A percentile compares a stretch with the other conserved stretches of the same genome.
These are phyloP conservation scores for Cardiocondyla obscurior DNA, from an alignment of 1,140 invertebrate genomes.

Conservation along the genomic window DNA sequence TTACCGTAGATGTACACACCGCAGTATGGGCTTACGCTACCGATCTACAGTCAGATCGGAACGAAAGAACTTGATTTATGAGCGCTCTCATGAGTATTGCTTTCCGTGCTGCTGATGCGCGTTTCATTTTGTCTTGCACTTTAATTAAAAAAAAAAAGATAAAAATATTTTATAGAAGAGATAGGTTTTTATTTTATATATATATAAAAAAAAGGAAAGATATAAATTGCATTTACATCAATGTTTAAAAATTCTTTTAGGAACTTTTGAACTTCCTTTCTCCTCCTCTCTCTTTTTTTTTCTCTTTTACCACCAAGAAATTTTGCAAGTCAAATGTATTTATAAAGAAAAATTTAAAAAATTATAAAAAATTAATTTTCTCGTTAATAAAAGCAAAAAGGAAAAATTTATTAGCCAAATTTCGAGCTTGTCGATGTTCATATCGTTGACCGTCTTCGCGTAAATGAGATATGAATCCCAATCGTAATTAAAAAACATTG, in stretches of 20 bases:
- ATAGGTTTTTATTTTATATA: background rate
- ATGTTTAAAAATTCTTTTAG: background rate
- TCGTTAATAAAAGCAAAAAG: too few species aligned
- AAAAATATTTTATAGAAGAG: background rate
- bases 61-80: constrained; percentile 45
- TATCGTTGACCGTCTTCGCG: background rate
- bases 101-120: background rate
- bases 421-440: background rate
- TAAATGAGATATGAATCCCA: background rate
- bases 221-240: background rate
- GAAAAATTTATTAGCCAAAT: background rate
- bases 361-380: background rate
- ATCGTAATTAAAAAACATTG: background rate
- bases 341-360: background rate
- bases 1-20: constrained; percentile 22
- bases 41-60: constrained; percentile 40
- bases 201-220: too few species aligned
- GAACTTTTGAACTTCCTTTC: background rate
- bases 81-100: constrained; percentile 39
- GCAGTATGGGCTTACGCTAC: constrained; percentile 26
- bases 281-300: background rate
- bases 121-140: constrained; percentile 1
- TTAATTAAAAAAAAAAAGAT: too few species aligned
- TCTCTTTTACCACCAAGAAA: background rate
- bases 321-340: background rate